These are phyloP conservation scores for Sebastolobus alascanus DNA, from an alignment of 2,797 vertebrate genomes.

Conservation along the genomic window DNA sequence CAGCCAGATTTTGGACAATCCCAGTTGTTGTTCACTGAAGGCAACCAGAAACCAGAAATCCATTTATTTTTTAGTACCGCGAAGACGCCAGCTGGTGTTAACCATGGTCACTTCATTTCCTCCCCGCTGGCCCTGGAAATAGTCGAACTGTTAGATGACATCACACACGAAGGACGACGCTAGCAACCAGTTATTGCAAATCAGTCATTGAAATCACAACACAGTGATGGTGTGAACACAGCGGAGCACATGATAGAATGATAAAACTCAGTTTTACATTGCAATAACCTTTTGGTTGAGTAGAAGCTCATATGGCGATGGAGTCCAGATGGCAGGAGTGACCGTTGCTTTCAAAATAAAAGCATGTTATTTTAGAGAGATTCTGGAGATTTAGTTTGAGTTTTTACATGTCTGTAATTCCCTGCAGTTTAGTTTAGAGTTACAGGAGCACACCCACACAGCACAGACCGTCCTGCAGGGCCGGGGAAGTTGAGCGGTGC, in stretches of 20 bases:
- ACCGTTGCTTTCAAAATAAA: slow-evolving; percentile 23
- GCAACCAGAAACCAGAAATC: slow-evolving; percentile 43
- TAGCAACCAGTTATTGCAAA: slow-evolving; percentile 30
- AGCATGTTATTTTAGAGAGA: slow-evolving; percentile 1
- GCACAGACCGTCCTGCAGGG: slow-evolving; percentile 12
- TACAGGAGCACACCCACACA: slow-evolving; percentile 3
- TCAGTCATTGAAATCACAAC: slow-evolving; percentile 19
- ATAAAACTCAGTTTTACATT: slow-evolving; percentile 39
- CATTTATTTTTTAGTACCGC: slow-evolving; percentile 41
- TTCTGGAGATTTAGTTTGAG: slow-evolving; percentile 15
- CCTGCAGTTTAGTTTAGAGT: slow-evolving; percentile 17
- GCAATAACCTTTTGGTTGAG: slow-evolving; percentile 27
- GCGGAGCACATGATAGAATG: slow-evolving; percentile 11
- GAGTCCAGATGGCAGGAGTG: slow-evolving; percentile 33
- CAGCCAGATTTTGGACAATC: slow-evolving; percentile 24
- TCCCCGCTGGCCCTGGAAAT: slow-evolving; percentile 21
- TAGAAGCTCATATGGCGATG: slow-evolving; percentile 13
- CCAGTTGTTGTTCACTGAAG: slow-evolving; percentile 18
- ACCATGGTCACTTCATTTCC: slow-evolving; percentile 58
- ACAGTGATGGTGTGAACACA: slow-evolving; percentile 39
- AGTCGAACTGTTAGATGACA: slow-evolving; percentile 41
- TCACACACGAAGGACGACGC: slow-evolving; percentile 27
- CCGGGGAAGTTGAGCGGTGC: slow-evolving; percentile 52
- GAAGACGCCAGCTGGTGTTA: slow-evolving; percentile 51
- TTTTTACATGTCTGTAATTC: slow-evolving; percentile 15